Base-by-base conservation (phyloP, 2,888 invertebrate genomes). In the Parnassius mnemosyne region DNA sequence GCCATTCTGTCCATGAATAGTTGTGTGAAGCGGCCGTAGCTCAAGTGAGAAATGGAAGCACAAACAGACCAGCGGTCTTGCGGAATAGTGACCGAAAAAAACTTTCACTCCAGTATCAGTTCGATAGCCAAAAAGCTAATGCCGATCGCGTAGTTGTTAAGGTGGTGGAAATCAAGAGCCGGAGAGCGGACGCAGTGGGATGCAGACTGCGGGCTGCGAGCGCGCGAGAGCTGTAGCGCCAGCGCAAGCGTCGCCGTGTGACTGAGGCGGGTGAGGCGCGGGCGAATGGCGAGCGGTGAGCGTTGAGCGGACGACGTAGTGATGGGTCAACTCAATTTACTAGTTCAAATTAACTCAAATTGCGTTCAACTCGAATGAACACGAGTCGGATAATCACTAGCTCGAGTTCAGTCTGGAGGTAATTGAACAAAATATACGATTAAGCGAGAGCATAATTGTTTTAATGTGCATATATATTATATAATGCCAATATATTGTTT, bases 171-270 rank as follows among this genome's bases (percentile, higher is more conserved):
- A 11, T 12, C n/a, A n/a, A 49, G 16, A 49, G 16, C 46, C n/a
- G 46, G 3, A 41, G 60, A 53, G 62, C 63, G 63, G 61, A 10
- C 54, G 61, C 63, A 59, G 57, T 57, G 64, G 52, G 49, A 16
- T 49, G 49, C 16, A 49, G 49, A 53, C 51, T 61, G 58, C 59
- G 62, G 43, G 57, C 55, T 54, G 57, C 55, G 25, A 56, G 58
- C 65, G 67, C 68, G 75, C 78, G 76, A 70, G 71, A 71, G 72
- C 49, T 82, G 83, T 85, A 71, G 73, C 77, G 81, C 87, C 81
- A 84, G 87, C 83, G 83, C 87, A 89, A 88, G 82, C 84, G 88
- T 82, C 84, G 87, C 86, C 88, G 89, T 88, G 81, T 89, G 89
- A 92, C 92, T 89, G 83, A 83, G 73, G 74, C 74, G 66, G 63